These are phyloP conservation scores for Cryptotis parvus DNA, from an alignment of 2,113 vertebrate species.

Conservation along the genomic window DNA sequence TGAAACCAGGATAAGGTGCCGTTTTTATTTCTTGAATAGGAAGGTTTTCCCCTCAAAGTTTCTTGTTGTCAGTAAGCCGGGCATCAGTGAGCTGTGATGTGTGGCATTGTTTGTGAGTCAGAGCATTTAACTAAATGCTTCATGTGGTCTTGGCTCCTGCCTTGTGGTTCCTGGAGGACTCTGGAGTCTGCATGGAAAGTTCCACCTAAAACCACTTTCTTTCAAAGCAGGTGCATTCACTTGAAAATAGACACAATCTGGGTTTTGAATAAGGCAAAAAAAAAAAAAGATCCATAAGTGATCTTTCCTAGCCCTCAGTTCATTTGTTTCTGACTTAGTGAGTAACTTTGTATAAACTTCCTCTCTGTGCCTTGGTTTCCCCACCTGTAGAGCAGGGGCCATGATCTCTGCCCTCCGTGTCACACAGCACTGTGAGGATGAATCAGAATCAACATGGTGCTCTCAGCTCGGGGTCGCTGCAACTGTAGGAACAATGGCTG, in stretches of 20 bases:
- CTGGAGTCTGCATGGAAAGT: constrained; percentile 30
- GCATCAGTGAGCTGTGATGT: constrained; percentile 60
- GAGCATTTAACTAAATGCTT: constrained; percentile 68
- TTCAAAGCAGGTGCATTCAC: neutral
- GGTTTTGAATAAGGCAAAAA: neutral
- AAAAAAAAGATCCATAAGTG: neutral
- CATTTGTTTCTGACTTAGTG: constrained; percentile 47
- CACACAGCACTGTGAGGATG: constrained; percentile 19
- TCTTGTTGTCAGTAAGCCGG: constrained; percentile 33
- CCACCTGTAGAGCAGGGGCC: neutral
- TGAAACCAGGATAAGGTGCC: constrained; percentile 16
- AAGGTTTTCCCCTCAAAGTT: constrained; percentile 32
- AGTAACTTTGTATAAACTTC: constrained; percentile 9
- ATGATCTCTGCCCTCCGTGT: neutral
- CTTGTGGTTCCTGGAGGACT: constrained; percentile 36
- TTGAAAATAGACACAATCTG: constrained; percentile 5
- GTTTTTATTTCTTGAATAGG: constrained; percentile 47
- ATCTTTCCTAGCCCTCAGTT: neutral
- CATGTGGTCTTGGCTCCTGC: constrained; percentile 42
- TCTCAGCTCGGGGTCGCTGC: neutral
- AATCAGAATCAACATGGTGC: constrained; percentile 30
- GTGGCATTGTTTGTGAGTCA: constrained; percentile 54
- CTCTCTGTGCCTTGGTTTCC: constrained; percentile 56
- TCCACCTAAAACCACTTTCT: neutral
- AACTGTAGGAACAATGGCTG: neutral